Evolutionary conservation across 2,797 vertebrate species (phyloP), one percentile per base, ranked within the genome.

Genomic region (Podargus strigoides): DNA sequence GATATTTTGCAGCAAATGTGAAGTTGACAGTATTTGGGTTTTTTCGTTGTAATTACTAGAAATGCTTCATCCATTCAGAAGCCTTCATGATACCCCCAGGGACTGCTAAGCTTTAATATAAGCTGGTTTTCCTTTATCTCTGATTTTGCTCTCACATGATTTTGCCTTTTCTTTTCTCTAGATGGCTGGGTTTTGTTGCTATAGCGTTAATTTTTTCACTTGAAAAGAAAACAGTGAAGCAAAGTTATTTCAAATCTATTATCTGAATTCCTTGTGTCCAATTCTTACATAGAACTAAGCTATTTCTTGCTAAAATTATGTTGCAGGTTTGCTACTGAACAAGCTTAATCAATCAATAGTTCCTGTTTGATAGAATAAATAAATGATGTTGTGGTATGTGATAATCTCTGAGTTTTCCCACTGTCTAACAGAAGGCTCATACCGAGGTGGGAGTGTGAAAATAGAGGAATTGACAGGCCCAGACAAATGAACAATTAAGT

Each of bases 401-500:
- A 87, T 91, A 68, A 94, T 93, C 83, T 88, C 60, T 14, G 37
- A 46, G 37, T 94, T 94, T 91, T 72, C 75, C 68, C 59, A 58
- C 67, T 64, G 30, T 55, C 55, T 90, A 77, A 84, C 47, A 78
- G 87, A 86, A 82, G 41, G 55, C 85, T 89, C 46, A 42, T 50
- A 58, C 76, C 0, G 0, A 85, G 77, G 77, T 60, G 46, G 73
- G 70, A 92, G 27, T 60, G 67, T 28, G 55, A 72, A 94, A 93
- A 91, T 24, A 30, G 37, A 85, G 30, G 78, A 96, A 78, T 7
- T 91, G 93, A 77, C 94, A 94, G 67, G 63, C 53, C 42, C 77
- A 90, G 91, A 90, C 46, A 94, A 94, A 96, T 94, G 91, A 93
- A 94, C 89, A 94, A 94, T 94, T 96, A 89, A 93, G 70, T 34